Percentiles rank a stretch among this genome's conserved stretches.
These are phyloP conservation scores for Leiothrix lutea DNA, from an alignment of 2,113 vertebrate species.

Conservation along the genomic window DNA sequence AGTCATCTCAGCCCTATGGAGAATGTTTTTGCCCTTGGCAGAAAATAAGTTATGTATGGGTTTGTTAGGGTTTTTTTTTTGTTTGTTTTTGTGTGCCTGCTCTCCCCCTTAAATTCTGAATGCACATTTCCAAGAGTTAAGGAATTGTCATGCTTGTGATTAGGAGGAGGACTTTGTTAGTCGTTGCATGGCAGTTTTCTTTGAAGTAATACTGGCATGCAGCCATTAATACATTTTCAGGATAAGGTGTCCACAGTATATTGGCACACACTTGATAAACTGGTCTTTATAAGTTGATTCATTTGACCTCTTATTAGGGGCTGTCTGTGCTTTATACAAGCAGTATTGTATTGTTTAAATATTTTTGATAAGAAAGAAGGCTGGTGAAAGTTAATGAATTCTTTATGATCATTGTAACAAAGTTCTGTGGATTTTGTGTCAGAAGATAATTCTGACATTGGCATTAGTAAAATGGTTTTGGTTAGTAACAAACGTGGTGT, in stretches of 20 bases:
- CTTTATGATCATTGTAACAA: neutral
- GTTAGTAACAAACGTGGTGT: neutral
- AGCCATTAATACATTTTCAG: neutral
- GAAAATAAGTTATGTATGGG: neutral
- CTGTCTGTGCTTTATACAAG: neutral
- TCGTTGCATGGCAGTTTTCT: neutral
- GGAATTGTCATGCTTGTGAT: neutral
- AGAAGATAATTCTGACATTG: neutral
- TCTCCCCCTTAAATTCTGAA: neutral
- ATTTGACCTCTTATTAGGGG: neutral
- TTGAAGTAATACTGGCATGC: neutral
- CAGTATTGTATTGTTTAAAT: neutral
- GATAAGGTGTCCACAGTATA: neutral
- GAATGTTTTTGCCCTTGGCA: neutral
- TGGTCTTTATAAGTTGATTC: neutral
- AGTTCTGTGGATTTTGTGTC: neutral
- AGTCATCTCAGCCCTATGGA: neutral
- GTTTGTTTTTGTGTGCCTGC: neutral
- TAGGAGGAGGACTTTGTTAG: neutral
- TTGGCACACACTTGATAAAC: neutral
- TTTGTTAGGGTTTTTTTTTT: neutral
- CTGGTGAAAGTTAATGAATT: neutral
- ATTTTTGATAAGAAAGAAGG: neutral
- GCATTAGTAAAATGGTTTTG: neutral
- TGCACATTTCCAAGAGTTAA: neutral